These are phyloP conservation scores for Exaiptasia diaphana DNA, from an alignment of 64 coral and sea anemone genomes.

Conservation along the genomic window DNA sequence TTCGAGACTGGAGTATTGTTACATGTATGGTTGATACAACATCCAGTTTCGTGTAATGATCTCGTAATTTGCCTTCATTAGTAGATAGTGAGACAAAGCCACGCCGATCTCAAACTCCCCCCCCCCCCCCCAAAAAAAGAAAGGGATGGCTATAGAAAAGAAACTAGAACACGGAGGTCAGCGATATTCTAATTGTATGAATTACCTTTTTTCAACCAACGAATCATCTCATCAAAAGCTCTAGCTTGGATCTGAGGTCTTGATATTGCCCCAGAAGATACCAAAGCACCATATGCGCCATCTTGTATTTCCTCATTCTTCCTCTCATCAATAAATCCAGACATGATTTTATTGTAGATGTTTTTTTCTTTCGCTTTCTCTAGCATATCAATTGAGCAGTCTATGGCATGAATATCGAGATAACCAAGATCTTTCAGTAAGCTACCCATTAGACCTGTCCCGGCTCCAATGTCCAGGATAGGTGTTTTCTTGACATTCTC, in stretches of 20 bases:
- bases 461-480: constrained; percentile 58
- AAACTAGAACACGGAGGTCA: too few relatives aligned
- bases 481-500: neutral
- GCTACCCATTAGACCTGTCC: constrained; percentile 38
- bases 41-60: too few relatives aligned
- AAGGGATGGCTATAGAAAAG: too few relatives aligned
- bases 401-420: constrained; percentile 39
- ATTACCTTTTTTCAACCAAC: neutral
- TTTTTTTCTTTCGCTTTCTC: constrained; percentile 50
- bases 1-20: too few relatives aligned
- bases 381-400: constrained; percentile 50
- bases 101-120: too few relatives aligned
- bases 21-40: too few relatives aligned
- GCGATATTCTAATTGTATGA: too few relatives aligned
- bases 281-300: neutral
- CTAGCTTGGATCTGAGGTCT: neutral
- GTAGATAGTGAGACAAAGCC: too few relatives aligned
- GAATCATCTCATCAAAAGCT: neutral
- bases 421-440: constrained; percentile 36
- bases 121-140: too few relatives aligned
- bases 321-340: neutral
- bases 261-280: neutral
- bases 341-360: constrained; percentile 9
- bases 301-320: neutral
- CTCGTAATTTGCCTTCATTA: too few relatives aligned